phyloP scores from a whole-genome alignment of 2,888 invertebrate genomes.

The Hirtodrosophila duncani region DNA sequence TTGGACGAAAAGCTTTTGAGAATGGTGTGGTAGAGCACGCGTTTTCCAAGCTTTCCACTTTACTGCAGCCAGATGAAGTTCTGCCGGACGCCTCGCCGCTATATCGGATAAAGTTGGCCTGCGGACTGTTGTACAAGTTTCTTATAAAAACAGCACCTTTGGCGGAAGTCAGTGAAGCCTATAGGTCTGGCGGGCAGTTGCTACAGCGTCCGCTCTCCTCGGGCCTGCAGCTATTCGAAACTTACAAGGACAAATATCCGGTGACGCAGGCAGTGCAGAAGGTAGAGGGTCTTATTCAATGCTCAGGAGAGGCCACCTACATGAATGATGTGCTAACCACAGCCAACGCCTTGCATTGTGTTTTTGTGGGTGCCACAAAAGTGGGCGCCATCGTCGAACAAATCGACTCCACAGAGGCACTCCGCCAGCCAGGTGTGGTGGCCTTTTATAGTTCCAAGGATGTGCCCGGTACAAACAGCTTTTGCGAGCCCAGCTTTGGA shows the following conservation, averaged over 20 bases:
- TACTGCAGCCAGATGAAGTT: conserved; percentile 83
- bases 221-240: conserved; percentile 85
- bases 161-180: conserved; percentile 62
- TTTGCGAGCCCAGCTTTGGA: conserved; percentile 80
- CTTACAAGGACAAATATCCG: conserved; percentile 84
- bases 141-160: conserved; percentile 81
- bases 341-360: conserved; percentile 81
- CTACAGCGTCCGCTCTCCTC: conserved; percentile 83
- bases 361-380: conserved; percentile 81
- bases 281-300: conserved; percentile 84
- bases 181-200: conserved; percentile 75
- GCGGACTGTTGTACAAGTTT: conserved; percentile 88
- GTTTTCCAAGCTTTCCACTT: conserved; percentile 80
- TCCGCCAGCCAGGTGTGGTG: conserved; percentile 82
- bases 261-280: conserved; percentile 87
- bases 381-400: conserved; percentile 80
- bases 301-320: conserved; percentile 88
- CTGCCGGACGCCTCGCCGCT: conserved; percentile 84
- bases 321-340: conserved; percentile 85
- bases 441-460: conserved; percentile 82
- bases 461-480: conserved; percentile 79
- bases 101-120: conserved; percentile 85
- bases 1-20: conserved; percentile 79
- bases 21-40: conserved; percentile 76
- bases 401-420: conserved; percentile 80